Percentiles rank a stretch among this genome's conserved stretches.
phyloP scores from a whole-genome alignment of 1,140 invertebrate genomes.

The Spodoptera litura region DNA sequence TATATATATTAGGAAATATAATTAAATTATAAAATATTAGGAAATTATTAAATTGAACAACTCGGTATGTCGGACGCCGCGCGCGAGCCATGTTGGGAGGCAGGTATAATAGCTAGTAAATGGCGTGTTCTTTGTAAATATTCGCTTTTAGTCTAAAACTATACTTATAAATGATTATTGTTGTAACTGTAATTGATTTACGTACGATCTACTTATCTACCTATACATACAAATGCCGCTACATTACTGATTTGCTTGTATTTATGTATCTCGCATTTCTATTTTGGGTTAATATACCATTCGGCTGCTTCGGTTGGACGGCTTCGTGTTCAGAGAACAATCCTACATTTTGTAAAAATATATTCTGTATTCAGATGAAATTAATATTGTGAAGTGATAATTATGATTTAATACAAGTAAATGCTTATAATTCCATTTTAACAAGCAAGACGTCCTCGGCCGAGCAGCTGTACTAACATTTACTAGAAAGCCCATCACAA shows the following conservation, averaged over 20 bases:
- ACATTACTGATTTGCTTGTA: constrained; percentile 45
- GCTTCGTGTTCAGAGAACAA: background rate
- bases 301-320: background rate
- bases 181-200: constrained; percentile 56
- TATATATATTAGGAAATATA: constrained; percentile 41
- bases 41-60: constrained; percentile 6
- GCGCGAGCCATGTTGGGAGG: constrained; percentile 57
- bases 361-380: no score
- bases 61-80: background rate
- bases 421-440: background rate
- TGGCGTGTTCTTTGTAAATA: constrained; percentile 76
- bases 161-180: constrained; percentile 65
- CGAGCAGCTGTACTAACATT: background rate
- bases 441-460: background rate
- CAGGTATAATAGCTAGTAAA: constrained; percentile 70
- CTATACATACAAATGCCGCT: constrained; percentile 47
- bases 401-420: no score
- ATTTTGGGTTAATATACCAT: constrained; percentile 1
- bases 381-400: no score
- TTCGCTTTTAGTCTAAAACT: constrained; percentile 75
- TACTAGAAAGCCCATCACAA: background rate
- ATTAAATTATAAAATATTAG: constrained; percentile 42
- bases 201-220: constrained; percentile 52
- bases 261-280: constrained; percentile 48
- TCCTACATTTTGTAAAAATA: no score